phyloP scores from a whole-genome alignment of 1,140 invertebrate species.

The Zophobas atratus region DNA sequence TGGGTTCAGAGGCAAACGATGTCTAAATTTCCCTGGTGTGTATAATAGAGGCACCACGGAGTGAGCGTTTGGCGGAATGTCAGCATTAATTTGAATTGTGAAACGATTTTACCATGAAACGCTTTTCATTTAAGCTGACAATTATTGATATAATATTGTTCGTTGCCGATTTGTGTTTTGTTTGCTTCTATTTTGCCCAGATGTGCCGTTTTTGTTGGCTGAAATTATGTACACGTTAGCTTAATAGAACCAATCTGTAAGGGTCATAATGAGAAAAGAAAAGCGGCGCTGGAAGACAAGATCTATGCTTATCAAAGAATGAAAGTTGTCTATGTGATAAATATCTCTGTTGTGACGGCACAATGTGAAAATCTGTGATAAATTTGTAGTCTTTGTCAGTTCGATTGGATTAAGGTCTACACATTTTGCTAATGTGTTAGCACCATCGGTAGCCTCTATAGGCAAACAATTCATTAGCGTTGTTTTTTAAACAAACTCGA shows the following conservation, averaged over 20 bases:
- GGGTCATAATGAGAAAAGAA: background rate
- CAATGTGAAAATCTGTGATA: background rate
- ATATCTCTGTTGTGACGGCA: no score
- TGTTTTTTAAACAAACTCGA: slow-evolving; percentile 29
- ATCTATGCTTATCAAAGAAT: no score
- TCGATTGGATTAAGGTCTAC: slow-evolving; percentile 10
- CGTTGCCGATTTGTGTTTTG: background rate
- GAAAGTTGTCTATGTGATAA: no score
- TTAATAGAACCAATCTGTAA: background rate
- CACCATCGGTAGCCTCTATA: slow-evolving; percentile 16
- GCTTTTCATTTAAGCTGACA: no score
- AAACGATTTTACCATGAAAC: no score
- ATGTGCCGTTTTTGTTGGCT: no score
- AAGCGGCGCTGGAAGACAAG: no score
- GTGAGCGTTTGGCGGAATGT: no score
- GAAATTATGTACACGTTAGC: background rate
- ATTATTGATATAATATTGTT: background rate
- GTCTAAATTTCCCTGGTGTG: no score
- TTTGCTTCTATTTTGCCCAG: background rate
- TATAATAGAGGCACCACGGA: no score
- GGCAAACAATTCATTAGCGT: slow-evolving; percentile 38
- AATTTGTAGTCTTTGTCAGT: background rate
- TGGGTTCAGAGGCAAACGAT: no score
- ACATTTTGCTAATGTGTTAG: slow-evolving; percentile 37
- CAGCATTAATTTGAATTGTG: no score